phyloP scores from a whole-genome alignment of 2,888 invertebrate genomes.

The Acanthacorydalis orientalis region DNA sequence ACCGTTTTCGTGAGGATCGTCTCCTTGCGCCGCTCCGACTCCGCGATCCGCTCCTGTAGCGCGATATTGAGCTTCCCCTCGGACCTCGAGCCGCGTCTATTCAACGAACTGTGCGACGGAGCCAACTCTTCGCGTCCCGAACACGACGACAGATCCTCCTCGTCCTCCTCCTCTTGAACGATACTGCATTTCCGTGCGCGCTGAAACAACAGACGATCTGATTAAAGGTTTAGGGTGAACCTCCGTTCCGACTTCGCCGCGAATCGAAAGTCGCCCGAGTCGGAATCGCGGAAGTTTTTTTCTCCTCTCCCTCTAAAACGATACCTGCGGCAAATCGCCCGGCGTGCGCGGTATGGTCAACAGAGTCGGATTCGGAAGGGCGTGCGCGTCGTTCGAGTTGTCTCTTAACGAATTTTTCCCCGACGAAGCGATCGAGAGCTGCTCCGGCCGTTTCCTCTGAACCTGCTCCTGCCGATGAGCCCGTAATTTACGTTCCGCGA shows the following conservation, averaged over 20 bases:
- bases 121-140: constrained; percentile 38
- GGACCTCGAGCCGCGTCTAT: constrained; percentile 58
- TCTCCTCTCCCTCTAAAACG: too few species aligned
- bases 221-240: too few species aligned
- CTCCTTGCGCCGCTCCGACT: constrained; percentile 35
- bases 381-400: constrained; percentile 16
- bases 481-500: constrained; percentile 83
- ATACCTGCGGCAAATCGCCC: constrained; percentile 48
- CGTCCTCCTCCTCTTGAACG: constrained; percentile 83
- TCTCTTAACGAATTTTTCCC: constrained; percentile 24
- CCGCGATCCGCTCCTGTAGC: constrained; percentile 42
- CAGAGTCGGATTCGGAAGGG: constrained; percentile 21
- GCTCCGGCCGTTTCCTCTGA: constrained; percentile 26
- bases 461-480: constrained; percentile 52
- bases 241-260: too few species aligned
- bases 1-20: constrained; percentile 43
- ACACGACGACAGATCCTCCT: constrained; percentile 51
- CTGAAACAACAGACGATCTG: constrained; percentile 30
- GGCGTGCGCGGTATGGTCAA: constrained; percentile 48
- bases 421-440: constrained; percentile 21
- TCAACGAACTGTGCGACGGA: constrained; percentile 30
- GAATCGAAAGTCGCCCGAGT: too few species aligned
- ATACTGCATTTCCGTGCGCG: constrained; percentile 78
- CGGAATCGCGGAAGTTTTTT: too few species aligned
- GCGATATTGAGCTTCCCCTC: constrained; percentile 62